phyloP scores from a whole-genome alignment of 1,140 invertebrate genomes.

The Drosophila lowei region DNA sequence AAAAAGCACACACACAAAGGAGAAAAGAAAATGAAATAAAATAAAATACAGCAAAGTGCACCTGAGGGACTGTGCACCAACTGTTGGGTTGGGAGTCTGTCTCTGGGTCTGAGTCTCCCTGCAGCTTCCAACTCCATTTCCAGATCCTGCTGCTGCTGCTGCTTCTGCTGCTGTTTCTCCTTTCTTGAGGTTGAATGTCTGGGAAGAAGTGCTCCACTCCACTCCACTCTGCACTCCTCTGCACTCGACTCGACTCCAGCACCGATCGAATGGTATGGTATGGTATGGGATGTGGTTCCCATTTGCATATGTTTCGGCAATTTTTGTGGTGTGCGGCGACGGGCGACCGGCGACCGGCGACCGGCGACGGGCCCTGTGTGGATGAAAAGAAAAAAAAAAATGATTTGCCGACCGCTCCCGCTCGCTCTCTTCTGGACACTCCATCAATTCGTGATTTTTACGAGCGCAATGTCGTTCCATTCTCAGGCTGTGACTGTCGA shows the following conservation, averaged over 20 bases:
- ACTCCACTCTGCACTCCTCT: conserved; percentile 10
- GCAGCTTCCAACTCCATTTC: conserved; percentile 15
- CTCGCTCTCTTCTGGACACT: conserved; percentile 60
- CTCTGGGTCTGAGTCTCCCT: conserved; percentile 9
- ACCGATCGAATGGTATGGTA: too few relatives aligned
- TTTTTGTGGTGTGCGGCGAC: conserved; percentile 48
- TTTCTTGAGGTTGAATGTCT: background rate
- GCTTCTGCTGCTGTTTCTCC: conserved; percentile 16
- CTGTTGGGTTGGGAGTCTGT: conserved; percentile 26
- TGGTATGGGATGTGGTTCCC: conserved; percentile 22
- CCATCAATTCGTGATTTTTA: conserved; percentile 83
- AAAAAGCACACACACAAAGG: conserved; percentile 20
- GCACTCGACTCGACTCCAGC: conserved; percentile 5
- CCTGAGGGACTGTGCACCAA: conserved; percentile 42
- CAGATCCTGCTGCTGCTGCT: conserved; percentile 13
- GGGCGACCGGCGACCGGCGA: too few relatives aligned
- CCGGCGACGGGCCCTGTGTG: conserved; percentile 34
- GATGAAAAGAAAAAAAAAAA: conserved; percentile 56
- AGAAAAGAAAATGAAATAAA: conserved; percentile 7
- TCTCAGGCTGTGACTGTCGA: conserved; percentile 20
- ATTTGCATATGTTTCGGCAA: conserved; percentile 81
- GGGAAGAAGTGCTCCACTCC: too few relatives aligned
- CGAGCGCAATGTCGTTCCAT: conserved; percentile 74
- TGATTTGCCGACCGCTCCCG: conserved; percentile 77
- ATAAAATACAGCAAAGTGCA: conserved; percentile 28